These are phyloP conservation scores for Solea solea DNA, from an alignment of 2,113 vertebrate species.

Conservation along the genomic window DNA sequence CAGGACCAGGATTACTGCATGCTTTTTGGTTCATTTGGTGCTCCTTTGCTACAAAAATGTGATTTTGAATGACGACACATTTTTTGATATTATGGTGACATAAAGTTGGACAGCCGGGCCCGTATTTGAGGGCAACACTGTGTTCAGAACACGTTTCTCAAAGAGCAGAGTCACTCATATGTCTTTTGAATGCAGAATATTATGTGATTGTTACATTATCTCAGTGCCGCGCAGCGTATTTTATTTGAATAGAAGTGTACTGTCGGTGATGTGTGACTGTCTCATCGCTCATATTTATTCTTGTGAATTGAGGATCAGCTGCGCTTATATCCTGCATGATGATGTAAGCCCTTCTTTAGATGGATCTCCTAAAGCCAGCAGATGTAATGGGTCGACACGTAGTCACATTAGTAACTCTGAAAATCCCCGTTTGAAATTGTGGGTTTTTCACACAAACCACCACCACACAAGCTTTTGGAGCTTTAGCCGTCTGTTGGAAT, in stretches of 20 bases:
- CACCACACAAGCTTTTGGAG: not conserved
- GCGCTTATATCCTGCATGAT: slow-evolving; percentile 48
- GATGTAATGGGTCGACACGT: slow-evolving; percentile 28
- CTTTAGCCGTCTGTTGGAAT: not conserved
- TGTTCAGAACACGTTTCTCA: not conserved
- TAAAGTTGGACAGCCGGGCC: too few species aligned
- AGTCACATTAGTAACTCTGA: slow-evolving; percentile 27
- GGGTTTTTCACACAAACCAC: slow-evolving; percentile 29
- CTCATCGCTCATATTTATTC: slow-evolving; percentile 65
- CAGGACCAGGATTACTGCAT: too few species aligned
- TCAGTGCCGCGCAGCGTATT: slow-evolving; percentile 7
- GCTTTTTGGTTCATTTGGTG: too few species aligned
- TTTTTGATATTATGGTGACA: too few species aligned
- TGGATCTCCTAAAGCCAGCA: slow-evolving; percentile 39
- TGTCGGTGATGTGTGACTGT: slow-evolving; percentile 40
- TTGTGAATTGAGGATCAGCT: slow-evolving; percentile 64
- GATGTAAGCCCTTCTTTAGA: slow-evolving; percentile 60
- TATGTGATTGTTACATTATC: slow-evolving; percentile 5
- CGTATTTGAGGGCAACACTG: not conserved
- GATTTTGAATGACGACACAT: too few species aligned
- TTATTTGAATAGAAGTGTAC: slow-evolving; percentile 34
- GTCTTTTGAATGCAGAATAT: slow-evolving; percentile 19
- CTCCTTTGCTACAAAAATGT: too few species aligned
- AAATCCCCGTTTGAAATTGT: slow-evolving; percentile 41
- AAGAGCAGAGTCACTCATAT: slow-evolving; percentile 5